phyloP scores from a whole-genome alignment of 2,797 vertebrate species.

The Crenuchus spilurus region DNA sequence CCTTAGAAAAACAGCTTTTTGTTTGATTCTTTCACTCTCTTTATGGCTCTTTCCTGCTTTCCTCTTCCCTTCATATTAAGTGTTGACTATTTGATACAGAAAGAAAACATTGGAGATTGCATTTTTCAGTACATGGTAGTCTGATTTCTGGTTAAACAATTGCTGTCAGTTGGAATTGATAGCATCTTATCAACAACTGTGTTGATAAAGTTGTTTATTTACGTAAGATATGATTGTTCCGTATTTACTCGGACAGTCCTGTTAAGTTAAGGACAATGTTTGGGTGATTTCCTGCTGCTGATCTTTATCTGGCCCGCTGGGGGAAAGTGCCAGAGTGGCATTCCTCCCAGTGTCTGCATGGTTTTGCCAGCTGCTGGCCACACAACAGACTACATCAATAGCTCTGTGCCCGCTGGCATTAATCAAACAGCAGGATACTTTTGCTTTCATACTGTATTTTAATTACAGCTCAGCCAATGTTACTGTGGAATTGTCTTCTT shows the following conservation, averaged over 20 bases:
- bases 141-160: conserved; percentile 42
- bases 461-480: conserved; percentile 24
- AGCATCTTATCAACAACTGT: conserved; percentile 22
- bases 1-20: conserved; percentile 33
- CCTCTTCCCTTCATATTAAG: background rate
- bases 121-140: background rate
- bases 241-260: conserved; percentile 56
- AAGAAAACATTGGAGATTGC: background rate
- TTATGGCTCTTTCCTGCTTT: background rate
- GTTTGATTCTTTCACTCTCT: background rate
- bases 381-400: conserved; percentile 61
- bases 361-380: conserved; percentile 51
- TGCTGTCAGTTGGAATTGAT: conserved; percentile 33
- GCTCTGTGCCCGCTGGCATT: conserved; percentile 64
- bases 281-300: conserved; percentile 66
- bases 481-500: background rate
- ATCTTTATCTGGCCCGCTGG: conserved; percentile 65
- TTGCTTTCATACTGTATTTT: conserved; percentile 68
- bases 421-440: conserved; percentile 66
- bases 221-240: conserved; percentile 53
- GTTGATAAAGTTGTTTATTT: conserved; percentile 64
- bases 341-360: conserved; percentile 40
- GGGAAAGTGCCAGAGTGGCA: conserved; percentile 41
- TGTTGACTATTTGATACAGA: background rate
- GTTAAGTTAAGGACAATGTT: conserved; percentile 52